A percentile compares a stretch with the other conserved stretches of the same genome.
phyloP scores from a whole-genome alignment of 2,888 invertebrate species.

The Xylota segnis region DNA sequence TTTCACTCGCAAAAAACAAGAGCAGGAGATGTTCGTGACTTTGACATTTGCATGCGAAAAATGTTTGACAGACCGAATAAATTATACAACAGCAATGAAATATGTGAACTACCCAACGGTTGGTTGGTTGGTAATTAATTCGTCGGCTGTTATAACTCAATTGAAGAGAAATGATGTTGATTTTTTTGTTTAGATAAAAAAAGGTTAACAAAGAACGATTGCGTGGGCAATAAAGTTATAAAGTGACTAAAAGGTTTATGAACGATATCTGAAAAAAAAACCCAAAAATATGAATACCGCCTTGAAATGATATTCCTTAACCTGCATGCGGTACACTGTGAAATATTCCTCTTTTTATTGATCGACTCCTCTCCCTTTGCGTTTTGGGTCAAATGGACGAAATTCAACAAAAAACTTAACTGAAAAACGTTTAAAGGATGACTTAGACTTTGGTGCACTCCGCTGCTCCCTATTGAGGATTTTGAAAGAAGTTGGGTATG shows the following conservation, averaged over 20 bases:
- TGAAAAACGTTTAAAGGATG: too few relatives aligned
- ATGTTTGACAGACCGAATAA: slow-evolving; percentile 39
- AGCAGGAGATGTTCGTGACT: slow-evolving; percentile 37
- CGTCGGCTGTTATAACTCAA: background rate
- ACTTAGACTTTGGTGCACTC: too few relatives aligned
- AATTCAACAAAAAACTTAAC: too few relatives aligned
- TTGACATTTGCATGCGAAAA: slow-evolving; percentile 54
- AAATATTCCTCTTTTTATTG: too few relatives aligned
- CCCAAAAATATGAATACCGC: too few relatives aligned
- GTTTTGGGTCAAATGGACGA: too few relatives aligned
- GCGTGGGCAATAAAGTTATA: background rate
- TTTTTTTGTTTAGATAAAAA: background rate
- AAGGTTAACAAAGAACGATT: background rate
- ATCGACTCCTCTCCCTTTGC: too few relatives aligned
- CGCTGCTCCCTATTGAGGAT: too few relatives aligned
- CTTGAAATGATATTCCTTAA: too few relatives aligned
- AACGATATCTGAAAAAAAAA: background rate
- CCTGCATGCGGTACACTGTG: too few relatives aligned
- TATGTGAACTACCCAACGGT: slow-evolving; percentile 40
- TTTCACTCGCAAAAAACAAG: background rate
- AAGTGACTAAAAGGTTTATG: background rate
- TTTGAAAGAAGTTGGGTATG: too few relatives aligned
- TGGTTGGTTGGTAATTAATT: slow-evolving; percentile 36
- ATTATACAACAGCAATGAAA: slow-evolving; percentile 45
- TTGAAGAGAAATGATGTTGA: background rate